Conservation (phyloP, 30 jellyfish, hydroid and myxozoan genomes). For the Sanderia malayensis region DNA sequence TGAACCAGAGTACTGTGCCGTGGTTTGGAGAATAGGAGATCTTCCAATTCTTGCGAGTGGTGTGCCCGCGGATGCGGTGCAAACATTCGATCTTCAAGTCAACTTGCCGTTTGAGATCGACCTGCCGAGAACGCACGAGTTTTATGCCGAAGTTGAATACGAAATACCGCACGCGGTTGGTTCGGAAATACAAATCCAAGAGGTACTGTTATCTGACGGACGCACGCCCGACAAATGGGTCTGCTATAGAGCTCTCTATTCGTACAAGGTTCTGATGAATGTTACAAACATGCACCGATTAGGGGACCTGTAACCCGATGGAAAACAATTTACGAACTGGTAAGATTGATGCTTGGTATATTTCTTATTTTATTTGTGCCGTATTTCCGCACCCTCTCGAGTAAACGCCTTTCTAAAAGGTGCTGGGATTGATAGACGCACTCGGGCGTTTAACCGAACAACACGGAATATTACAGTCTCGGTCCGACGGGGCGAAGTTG, state of each 20-base stretch:
- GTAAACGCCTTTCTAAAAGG: too few relatives aligned
- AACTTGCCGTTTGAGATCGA: slow-evolving; percentile 78
- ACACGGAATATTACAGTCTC: too few relatives aligned
- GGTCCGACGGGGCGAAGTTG: too few relatives aligned
- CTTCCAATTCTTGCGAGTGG: slow-evolving; percentile 65
- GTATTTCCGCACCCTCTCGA: too few relatives aligned
- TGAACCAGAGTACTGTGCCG: slow-evolving; percentile 83
- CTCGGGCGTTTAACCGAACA: too few relatives aligned
- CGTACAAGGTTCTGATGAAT: slow-evolving; percentile 53
- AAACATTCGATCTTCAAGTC: slow-evolving; percentile 60
- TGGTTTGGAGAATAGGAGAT: slow-evolving; percentile 79
- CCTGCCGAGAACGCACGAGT: slow-evolving; percentile 49
- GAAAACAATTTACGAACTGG: too few relatives aligned
- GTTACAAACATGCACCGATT: slow-evolving; percentile 40
- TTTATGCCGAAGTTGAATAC: slow-evolving; percentile 78
- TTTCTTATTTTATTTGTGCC: too few relatives aligned
- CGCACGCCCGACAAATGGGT: slow-evolving; percentile 88
- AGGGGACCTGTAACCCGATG: slow-evolving; percentile 15
- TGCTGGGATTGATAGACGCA: too few relatives aligned
- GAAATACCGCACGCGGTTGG: slow-evolving; percentile 66
- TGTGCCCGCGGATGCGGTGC: slow-evolving; percentile 77
- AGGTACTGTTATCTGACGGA: slow-evolving; percentile 60
- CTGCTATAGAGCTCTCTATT: slow-evolving; percentile 67
- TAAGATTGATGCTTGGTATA: too few relatives aligned
- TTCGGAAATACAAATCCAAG: slow-evolving; percentile 71